Evolutionary conservation across 2,888 invertebrate species (phyloP).

Genomic region (Monopis laevigella): DNA sequence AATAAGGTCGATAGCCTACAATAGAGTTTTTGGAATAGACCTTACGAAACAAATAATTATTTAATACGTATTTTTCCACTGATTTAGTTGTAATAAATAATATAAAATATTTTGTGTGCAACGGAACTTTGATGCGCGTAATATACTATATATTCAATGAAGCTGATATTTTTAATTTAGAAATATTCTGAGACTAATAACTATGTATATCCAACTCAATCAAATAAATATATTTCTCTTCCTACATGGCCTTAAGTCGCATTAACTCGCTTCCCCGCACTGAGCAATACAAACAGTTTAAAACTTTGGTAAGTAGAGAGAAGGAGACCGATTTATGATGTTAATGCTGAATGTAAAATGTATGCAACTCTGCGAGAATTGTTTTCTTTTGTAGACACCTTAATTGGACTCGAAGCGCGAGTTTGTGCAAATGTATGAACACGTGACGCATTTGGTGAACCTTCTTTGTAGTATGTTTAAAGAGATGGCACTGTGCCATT

Average conservation of each 20-base stretch:
- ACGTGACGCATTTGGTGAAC: slow-evolving; percentile 6
- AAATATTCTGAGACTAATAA: no score
- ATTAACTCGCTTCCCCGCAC: slow-evolving; percentile 44
- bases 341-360: slow-evolving; percentile 48
- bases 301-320: slow-evolving; percentile 36
- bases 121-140: no score
- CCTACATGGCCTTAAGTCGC: slow-evolving; percentile 50
- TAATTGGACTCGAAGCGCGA: slow-evolving; percentile 5
- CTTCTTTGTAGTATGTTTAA: not conserved
- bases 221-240: no score
- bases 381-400: slow-evolving; percentile 32
- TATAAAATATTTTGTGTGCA: no score
- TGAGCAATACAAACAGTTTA: slow-evolving; percentile 49
- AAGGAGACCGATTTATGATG: slow-evolving; percentile 47
- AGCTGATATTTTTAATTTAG: no score
- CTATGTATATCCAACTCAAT: no score
- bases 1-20: no score
- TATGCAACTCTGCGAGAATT: slow-evolving; percentile 31
- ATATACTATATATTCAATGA: no score
- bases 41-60: no score
- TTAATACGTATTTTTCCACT: no score
- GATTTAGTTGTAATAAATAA: no score
- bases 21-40: no score
- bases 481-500: slow-evolving; percentile 11
- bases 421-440: slow-evolving; percentile 9